These are phyloP conservation scores for Pteruthius melanotis DNA, from an alignment of 2,113 vertebrate species.

Conservation along the genomic window DNA sequence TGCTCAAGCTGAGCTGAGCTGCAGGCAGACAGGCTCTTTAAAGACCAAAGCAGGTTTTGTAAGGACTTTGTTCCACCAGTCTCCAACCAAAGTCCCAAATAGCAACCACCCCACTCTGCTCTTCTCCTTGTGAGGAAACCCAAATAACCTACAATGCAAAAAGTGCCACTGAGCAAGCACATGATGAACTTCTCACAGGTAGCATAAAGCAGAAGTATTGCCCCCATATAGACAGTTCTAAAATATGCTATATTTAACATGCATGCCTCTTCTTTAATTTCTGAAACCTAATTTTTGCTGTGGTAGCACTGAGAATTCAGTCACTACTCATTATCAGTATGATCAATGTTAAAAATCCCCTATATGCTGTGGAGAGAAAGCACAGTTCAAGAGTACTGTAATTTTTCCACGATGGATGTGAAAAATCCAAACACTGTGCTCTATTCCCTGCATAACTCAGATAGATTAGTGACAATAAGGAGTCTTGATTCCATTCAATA, in stretches of 20 bases:
- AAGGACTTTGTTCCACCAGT: not conserved
- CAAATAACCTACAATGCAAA: not conserved
- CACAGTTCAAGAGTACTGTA: not conserved
- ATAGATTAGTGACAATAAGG: not conserved
- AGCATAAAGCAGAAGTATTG: not conserved
- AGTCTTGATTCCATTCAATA: not conserved
- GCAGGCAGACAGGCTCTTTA: not conserved
- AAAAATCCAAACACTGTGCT: not conserved
- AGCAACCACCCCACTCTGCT: not conserved
- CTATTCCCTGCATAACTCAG: not conserved
- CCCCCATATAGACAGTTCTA: not conserved
- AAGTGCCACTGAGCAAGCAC: not conserved
- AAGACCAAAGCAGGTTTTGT: not conserved
- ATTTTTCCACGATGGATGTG: not conserved
- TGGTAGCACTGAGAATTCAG: not conserved
- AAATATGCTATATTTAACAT: not conserved
- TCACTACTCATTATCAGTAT: not conserved
- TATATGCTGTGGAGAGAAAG: not conserved
- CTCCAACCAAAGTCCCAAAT: not conserved
- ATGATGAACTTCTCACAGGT: not conserved
- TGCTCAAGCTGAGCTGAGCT: not conserved
- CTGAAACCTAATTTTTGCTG: not conserved
- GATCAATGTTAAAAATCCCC: not conserved
- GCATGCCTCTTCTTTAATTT: not conserved
- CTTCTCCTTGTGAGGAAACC: not conserved